Percentiles rank a stretch among this genome's conserved stretches.
phyloP scores from a whole-genome alignment of 2,888 invertebrate species.

The Clivina fossor region DNA sequence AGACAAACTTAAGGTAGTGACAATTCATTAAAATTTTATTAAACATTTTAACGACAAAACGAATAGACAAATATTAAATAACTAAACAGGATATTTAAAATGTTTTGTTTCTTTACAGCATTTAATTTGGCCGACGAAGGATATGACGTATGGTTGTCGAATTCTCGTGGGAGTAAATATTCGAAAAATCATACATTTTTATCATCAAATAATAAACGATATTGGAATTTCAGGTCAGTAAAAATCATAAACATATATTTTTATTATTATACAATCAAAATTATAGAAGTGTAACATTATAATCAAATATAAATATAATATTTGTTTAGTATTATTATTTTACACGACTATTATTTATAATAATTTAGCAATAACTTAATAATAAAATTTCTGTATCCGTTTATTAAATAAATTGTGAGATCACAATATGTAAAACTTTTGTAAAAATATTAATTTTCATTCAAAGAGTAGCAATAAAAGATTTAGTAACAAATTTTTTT shows the following conservation, averaged over 20 bases:
- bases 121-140: conserved; percentile 57
- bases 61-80: too few relatives aligned
- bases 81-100: not conserved
- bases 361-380: too few relatives aligned
- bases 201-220: conserved; percentile 46
- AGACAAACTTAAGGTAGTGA: too few relatives aligned
- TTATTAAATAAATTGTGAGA: too few relatives aligned
- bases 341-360: not conserved
- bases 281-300: conserved; percentile 1
- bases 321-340: not conserved
- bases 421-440: too few relatives aligned
- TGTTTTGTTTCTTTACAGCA: conserved; percentile 40
- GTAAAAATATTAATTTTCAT: too few relatives aligned
- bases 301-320: not conserved
- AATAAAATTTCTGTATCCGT: too few relatives aligned
- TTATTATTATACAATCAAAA: not conserved
- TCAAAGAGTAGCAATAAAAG: too few relatives aligned
- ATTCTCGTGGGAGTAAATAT: conserved; percentile 50
- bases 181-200: conserved; percentile 48
- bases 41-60: too few relatives aligned
- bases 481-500: too few relatives aligned
- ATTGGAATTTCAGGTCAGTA: conserved; percentile 50
- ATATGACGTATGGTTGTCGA: conserved; percentile 61
- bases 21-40: too few relatives aligned
- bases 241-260: not conserved